Percentiles rank a stretch among this genome's conserved stretches.
Conservation (phyloP, 2,797 vertebrate species). For the Antrozous pallidus region DNA sequence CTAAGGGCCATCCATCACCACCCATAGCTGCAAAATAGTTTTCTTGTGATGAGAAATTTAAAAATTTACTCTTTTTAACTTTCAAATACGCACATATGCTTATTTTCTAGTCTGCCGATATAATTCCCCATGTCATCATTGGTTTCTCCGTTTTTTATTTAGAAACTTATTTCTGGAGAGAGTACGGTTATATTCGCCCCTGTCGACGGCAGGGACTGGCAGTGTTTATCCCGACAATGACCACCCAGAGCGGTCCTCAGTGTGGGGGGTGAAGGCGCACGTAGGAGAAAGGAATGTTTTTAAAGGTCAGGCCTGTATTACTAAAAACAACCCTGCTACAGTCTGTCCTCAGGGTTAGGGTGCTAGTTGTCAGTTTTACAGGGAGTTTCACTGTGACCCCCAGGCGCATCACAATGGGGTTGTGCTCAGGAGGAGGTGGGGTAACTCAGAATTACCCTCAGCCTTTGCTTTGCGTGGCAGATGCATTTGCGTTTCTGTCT, state of each 20-base stretch:
- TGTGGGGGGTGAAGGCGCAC: neutral
- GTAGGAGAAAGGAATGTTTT: neutral
- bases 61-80: neutral
- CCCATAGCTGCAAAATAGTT: neutral
- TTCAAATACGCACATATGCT: neutral
- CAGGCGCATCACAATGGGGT: neutral
- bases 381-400: neutral
- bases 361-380: neutral
- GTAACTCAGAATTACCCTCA: neutral
- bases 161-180: constrained; percentile 5
- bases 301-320: neutral
- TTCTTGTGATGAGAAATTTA: neutral
- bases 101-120: neutral
- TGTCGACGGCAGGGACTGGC: neutral
- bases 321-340: neutral
- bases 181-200: neutral
- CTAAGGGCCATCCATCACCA: neutral
- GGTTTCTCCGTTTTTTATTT: neutral
- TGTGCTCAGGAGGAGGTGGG: neutral
- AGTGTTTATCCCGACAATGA: neutral
- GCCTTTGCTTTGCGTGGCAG: neutral
- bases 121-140: neutral
- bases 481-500: neutral
- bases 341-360: neutral
- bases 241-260: neutral